These are phyloP conservation scores for Contarinia nasturtii DNA, from an alignment of 1,140 invertebrate genomes.

Conservation along the genomic window DNA sequence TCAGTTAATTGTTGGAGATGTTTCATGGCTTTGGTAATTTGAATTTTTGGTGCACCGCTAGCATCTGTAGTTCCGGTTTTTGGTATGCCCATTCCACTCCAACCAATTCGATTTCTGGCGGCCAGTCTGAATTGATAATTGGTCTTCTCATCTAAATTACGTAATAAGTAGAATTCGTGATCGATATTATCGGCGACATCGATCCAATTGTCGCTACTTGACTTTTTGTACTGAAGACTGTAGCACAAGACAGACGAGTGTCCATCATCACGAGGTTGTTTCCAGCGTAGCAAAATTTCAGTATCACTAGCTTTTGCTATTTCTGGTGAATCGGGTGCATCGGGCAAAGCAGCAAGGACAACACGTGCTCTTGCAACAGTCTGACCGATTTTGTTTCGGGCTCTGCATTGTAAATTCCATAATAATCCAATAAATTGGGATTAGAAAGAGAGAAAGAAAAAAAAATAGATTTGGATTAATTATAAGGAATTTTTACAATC, in stretches of 20 bases:
- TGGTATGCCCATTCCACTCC: constrained; percentile 63
- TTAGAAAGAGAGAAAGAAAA: no score
- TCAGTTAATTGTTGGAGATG: constrained; percentile 69
- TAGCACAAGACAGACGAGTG: constrained; percentile 71
- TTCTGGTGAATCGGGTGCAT: constrained; percentile 71
- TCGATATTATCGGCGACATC: constrained; percentile 73
- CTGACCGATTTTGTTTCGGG: constrained; percentile 67
- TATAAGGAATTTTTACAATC: no score
- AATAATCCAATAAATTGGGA: no score
- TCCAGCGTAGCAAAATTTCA: constrained; percentile 77
- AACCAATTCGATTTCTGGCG: constrained; percentile 83
- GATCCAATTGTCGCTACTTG: constrained; percentile 67
- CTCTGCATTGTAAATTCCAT: constrained; percentile 91
- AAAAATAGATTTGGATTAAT: no score
- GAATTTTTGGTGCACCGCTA: constrained; percentile 43
- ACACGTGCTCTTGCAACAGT: constrained; percentile 52
- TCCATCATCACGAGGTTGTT: constrained; percentile 65
- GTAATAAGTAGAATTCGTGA: constrained; percentile 80
- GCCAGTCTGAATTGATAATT: constrained; percentile 77
- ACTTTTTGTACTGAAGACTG: constrained; percentile 57
- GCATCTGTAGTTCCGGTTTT: constrained; percentile 48
- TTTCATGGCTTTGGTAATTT: constrained; percentile 58
- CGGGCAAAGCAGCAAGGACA: constrained; percentile 52
- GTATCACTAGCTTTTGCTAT: constrained; percentile 62
- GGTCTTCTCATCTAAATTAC: constrained; percentile 52